Conservation (phyloP, 92 coral and sea anemone species). For the Paramuricea clavata region DNA sequence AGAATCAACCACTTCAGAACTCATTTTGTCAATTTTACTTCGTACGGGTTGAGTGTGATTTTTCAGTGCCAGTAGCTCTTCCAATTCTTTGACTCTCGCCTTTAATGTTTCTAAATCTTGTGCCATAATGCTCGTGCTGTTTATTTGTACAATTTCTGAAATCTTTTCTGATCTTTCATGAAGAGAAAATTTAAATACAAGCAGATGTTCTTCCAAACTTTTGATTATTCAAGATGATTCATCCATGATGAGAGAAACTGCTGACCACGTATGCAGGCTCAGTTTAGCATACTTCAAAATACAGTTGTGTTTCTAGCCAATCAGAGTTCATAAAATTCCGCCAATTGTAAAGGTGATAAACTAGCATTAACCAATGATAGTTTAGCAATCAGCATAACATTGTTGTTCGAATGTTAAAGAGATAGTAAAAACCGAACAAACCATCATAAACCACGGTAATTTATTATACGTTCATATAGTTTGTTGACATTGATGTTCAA, state of each 20-base stretch:
- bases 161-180: neutral
- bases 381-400: too few relatives aligned
- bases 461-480: too few relatives aligned
- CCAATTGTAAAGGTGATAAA: too few relatives aligned
- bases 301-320: too few relatives aligned
- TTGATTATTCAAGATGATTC: neutral
- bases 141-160: constrained; percentile 4
- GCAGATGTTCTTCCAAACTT: neutral
- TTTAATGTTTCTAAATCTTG: constrained; percentile 82
- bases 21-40: constrained; percentile 81
- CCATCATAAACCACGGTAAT: too few relatives aligned
- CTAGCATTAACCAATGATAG: too few relatives aligned
- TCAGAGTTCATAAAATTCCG: too few relatives aligned
- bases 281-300: too few relatives aligned
- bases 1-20: constrained; percentile 92
- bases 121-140: constrained; percentile 67
- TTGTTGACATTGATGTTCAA: too few relatives aligned
- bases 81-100: constrained; percentile 83
- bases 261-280: too few relatives aligned
- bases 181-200: neutral
- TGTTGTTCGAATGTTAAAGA: too few relatives aligned
- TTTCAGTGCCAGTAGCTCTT: constrained; percentile 79
- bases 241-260: neutral
- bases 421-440: too few relatives aligned
- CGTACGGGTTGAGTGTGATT: constrained; percentile 72